Conservation (phyloP, 2,888 invertebrate genomes). For the Achlya flavicornis region DNA sequence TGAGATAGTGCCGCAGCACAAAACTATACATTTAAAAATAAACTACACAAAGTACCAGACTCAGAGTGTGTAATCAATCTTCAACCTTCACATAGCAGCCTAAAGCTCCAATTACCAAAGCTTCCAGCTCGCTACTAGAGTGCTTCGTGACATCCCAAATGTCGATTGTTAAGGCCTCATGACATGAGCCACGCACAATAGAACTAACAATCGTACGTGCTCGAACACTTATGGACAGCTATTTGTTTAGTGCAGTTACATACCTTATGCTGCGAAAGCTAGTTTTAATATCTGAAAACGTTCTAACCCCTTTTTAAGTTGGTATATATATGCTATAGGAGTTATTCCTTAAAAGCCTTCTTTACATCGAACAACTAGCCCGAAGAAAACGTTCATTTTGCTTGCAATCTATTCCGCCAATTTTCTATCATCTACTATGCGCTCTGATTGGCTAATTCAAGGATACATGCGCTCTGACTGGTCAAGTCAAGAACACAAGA, state of each 20-base stretch:
- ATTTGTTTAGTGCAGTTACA: not conserved
- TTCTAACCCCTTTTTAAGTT: too few relatives aligned
- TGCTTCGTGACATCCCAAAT: slow-evolving; percentile 8
- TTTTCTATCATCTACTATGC: too few relatives aligned
- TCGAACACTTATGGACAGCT: not conserved
- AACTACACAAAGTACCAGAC: not conserved
- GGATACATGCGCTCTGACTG: too few relatives aligned
- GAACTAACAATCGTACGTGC: not conserved
- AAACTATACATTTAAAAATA: not conserved
- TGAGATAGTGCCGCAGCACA: too few relatives aligned
- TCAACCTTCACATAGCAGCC: not conserved
- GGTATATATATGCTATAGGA: too few relatives aligned
- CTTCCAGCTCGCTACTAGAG: not conserved
- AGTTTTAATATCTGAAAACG: too few relatives aligned
- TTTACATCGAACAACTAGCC: too few relatives aligned
- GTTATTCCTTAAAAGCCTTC: too few relatives aligned
- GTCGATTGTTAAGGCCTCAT: not conserved
- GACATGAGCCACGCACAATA: slow-evolving; percentile 8
- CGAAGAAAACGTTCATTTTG: too few relatives aligned
- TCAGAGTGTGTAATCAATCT: not conserved
- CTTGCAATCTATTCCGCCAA: too few relatives aligned
- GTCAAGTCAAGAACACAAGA: too few relatives aligned
- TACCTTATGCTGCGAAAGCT: not conserved
- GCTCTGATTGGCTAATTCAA: too few relatives aligned
- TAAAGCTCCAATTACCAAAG: not conserved